Evolutionary conservation across 2,113 vertebrate genomes (phyloP), one percentile per base, ranked within the genome.

Genomic region (Oostethus manadensis): DNA sequence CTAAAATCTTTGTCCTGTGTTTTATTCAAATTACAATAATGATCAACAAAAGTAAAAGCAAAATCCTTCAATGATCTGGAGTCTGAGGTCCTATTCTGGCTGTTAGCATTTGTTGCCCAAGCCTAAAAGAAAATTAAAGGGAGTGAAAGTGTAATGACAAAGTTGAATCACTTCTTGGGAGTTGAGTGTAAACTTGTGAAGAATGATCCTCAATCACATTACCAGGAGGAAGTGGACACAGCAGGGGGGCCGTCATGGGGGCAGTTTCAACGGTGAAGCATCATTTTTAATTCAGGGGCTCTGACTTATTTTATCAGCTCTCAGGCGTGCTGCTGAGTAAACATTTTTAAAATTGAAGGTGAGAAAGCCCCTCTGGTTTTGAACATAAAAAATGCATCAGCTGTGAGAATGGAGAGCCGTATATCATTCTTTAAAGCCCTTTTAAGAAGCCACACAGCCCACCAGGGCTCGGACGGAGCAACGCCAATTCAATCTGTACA

Each of bases 341-440:
- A 89, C 85, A 86, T 73, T 88, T 87, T 86, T 82, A 75, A 84
- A 87, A 85, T 85, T 86, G 79, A 79, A 86, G 81, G 78, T 81
- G 82, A 87, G 78, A 83, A 82, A 88, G 73, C 74, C 75, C 83
- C 79, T 76, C 74, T 78, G 69, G 75, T 83, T 82, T 74, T 4
- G 73, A 58, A 78, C 73, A 86, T 85, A 86, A 87, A 88, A 83
- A 88, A 85, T 88, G 80, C 79, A 87, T 86, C 85, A 81, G 70
- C 66, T 49, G 47, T 51, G 58, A 45, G 77, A 65, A 73, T 73
- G 71, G 66, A 65, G 62, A 69, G 56, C 66, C 57, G 59, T 81
- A 78, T 68, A 80, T 86, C 81, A 83, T 38, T 51, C 51, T 64
- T 43, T 40, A 56, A 73, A 78, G 74, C 74, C 60, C 59, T 60